Evolutionary conservation across 2,888 invertebrate species (phyloP).

Genomic region (Tachystola acroxantha): DNA sequence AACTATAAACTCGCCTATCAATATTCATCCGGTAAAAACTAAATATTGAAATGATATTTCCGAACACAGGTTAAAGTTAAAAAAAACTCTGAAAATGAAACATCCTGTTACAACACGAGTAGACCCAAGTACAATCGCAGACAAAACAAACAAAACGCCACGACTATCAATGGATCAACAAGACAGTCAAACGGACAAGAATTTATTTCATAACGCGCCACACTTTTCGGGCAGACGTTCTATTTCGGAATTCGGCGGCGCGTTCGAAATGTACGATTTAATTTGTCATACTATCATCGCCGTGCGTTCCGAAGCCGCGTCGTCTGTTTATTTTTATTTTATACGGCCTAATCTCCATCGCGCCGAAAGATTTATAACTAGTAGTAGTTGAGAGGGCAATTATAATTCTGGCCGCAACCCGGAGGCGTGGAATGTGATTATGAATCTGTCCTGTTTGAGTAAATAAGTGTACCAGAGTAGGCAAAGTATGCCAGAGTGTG

Average conservation of each 20-base stretch:
- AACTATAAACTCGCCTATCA: too few species aligned
- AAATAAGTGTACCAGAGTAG: too few species aligned
- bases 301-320: conserved; percentile 22
- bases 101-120: not conserved
- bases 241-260: conserved; percentile 45
- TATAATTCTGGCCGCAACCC: conserved; percentile 38
- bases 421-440: conserved; percentile 34
- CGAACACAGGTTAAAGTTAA: too few species aligned
- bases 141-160: conserved; percentile 4
- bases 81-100: not conserved
- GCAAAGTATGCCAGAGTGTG: too few species aligned
- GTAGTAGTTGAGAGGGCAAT: conserved; percentile 35
- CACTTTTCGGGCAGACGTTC: conserved; percentile 30
- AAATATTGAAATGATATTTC: too few species aligned
- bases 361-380: conserved; percentile 49
- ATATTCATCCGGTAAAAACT: too few species aligned
- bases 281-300: conserved; percentile 60
- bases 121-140: conserved; percentile 2
- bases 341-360: conserved; percentile 40
- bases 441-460: conserved; percentile 16
- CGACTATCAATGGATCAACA: conserved; percentile 5
- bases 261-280: conserved; percentile 38
- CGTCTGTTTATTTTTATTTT: conserved; percentile 44
- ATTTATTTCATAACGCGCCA: conserved; percentile 5
- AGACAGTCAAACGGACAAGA: not conserved